Percentiles rank a stretch among this genome's conserved stretches.
These are phyloP conservation scores for Machimus rusticus DNA, from an alignment of 2,888 invertebrate genomes.

Conservation along the genomic window DNA sequence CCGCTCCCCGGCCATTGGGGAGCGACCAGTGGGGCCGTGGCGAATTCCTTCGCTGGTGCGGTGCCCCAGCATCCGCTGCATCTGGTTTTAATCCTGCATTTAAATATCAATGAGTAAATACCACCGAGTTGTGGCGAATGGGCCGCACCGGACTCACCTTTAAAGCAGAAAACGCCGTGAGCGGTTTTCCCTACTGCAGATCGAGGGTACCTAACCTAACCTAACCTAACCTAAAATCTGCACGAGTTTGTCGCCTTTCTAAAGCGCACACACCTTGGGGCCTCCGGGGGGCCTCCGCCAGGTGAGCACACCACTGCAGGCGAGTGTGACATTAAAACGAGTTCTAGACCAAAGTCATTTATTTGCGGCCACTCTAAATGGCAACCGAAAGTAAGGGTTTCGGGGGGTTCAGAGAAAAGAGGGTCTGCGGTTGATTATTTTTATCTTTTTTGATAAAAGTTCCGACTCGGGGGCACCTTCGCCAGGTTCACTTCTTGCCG, in stretches of 20 bases:
- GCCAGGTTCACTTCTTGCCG: not conserved
- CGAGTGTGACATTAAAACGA: not conserved
- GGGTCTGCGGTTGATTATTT: not conserved
- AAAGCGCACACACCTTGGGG: not conserved
- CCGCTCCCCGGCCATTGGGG: not conserved
- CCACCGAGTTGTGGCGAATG: not conserved
- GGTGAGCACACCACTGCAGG: not conserved
- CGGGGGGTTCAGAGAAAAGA: not conserved
- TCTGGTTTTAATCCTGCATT: slow-evolving; percentile 10
- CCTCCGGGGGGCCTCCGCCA: not conserved
- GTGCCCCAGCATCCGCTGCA: not conserved
- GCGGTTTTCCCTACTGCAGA: not conserved
- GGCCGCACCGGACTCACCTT: not conserved
- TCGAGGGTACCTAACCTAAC: not conserved
- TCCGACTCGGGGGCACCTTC: not conserved
- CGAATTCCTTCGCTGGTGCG: not conserved
- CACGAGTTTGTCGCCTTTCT: not conserved
- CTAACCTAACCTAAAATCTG: not conserved
- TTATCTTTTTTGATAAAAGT: not conserved
- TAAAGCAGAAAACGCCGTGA: not conserved
- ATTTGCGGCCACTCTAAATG: not conserved
- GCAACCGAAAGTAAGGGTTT: not conserved
- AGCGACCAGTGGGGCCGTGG: not conserved
- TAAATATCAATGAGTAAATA: slow-evolving; percentile 8
- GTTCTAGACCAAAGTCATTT: not conserved